Evolutionary conservation across 1,140 invertebrate genomes (phyloP).

Genomic region (Drosophila leontia): DNA sequence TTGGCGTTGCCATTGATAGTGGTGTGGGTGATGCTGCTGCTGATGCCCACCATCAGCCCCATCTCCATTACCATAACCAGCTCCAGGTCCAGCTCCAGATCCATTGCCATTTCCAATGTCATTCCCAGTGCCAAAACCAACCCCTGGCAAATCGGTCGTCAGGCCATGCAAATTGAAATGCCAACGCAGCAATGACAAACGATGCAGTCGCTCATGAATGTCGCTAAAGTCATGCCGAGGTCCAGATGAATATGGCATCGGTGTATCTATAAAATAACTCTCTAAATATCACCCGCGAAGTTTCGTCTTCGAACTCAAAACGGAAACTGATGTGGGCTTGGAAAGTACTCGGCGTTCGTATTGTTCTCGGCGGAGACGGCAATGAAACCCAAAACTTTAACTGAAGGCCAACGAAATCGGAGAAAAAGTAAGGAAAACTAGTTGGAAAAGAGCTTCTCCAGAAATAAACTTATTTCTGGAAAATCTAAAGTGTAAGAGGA

Average conservation of each 20-base stretch:
- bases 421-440: not conserved
- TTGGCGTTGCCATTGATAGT: constrained; percentile 4
- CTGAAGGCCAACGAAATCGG: constrained; percentile 31
- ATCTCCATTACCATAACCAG: not conserved
- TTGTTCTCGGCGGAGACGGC: not conserved
- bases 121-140: not conserved
- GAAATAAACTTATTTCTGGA: not conserved
- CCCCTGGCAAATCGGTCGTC: constrained; percentile 24
- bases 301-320: constrained; percentile 29
- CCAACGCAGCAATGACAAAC: constrained; percentile 62
- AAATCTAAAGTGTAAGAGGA: constrained; percentile 7
- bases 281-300: constrained; percentile 12
- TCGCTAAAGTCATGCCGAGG: constrained; percentile 24
- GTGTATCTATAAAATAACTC: constrained; percentile 4
- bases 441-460: not conserved
- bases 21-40: constrained; percentile 25
- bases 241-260: constrained; percentile 32
- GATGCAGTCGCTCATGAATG: constrained; percentile 33
- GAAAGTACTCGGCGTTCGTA: not conserved
- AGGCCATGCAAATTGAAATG: constrained; percentile 62
- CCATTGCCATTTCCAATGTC: not conserved
- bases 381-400: constrained; percentile 23
- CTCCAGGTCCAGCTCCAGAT: not conserved
- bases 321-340: constrained; percentile 15
- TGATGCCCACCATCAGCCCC: not conserved